Conservation (phyloP, 2,797 vertebrate species). For the Melanotaenia boesemani region DNA sequence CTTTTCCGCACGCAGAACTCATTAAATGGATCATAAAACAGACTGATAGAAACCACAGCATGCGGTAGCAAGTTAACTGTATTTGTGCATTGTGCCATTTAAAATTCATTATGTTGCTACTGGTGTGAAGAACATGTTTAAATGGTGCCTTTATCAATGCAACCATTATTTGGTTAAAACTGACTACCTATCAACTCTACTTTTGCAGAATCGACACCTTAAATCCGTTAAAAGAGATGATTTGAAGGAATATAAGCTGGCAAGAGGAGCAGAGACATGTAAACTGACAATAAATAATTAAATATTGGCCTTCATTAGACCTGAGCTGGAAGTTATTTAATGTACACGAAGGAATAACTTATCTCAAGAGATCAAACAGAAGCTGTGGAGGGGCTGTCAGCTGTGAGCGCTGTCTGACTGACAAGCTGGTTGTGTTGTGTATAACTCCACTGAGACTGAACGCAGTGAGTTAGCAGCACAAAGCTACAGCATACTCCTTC, state of each 20-base stretch:
- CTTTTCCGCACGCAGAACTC: slow-evolving; percentile 11
- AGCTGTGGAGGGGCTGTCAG: slow-evolving; percentile 14
- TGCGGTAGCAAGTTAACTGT: neutral
- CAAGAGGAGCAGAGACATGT: neutral
- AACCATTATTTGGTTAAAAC: neutral
- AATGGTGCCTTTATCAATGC: slow-evolving; percentile 10
- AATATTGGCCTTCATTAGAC: slow-evolving; percentile 29
- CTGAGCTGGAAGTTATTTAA: slow-evolving; percentile 21
- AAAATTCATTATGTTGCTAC: slow-evolving; percentile 9
- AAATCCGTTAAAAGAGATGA: neutral
- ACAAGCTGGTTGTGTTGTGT: slow-evolving; percentile 35
- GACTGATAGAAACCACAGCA: slow-evolving; percentile 4
- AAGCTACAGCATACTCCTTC: slow-evolving; percentile 48
- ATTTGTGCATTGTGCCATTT: slow-evolving; percentile 4
- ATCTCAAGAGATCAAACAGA: slow-evolving; percentile 33
- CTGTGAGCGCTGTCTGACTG: slow-evolving; percentile 4
- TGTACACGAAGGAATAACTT: slow-evolving; percentile 16
- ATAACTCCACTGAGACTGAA: slow-evolving; percentile 44
- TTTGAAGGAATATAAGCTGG: neutral
- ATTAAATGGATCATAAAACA: slow-evolving; percentile 13
- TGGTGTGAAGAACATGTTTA: slow-evolving; percentile 15
- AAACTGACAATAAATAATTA: slow-evolving; percentile 8
- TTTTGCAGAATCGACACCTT: slow-evolving; percentile 3
- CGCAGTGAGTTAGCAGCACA: slow-evolving; percentile 26
- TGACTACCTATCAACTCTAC: slow-evolving; percentile 9